Evolutionary conservation across 1,140 invertebrate species (phyloP).

Genomic region (Drosophila arawakana): DNA sequence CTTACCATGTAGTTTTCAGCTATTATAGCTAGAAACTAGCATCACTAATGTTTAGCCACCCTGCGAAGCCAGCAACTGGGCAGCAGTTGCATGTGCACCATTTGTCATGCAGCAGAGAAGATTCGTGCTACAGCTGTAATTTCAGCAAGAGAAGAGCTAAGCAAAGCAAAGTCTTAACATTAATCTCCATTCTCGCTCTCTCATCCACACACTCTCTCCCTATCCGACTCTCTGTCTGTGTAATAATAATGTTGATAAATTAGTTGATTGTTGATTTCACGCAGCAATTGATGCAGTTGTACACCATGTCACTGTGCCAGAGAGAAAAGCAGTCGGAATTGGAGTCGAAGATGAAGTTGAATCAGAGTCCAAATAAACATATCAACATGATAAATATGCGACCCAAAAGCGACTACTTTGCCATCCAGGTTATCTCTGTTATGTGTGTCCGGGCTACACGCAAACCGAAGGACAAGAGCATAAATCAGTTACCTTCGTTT

Average conservation of each 20-base stretch:
- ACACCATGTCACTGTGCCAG: slow-evolving; percentile 66
- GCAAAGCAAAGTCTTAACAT: slow-evolving; percentile 27
- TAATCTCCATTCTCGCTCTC: slow-evolving; percentile 30
- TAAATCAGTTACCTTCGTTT: slow-evolving; percentile 68
- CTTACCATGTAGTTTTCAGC: no score
- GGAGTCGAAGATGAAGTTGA: no score
- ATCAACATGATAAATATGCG: slow-evolving; percentile 77
- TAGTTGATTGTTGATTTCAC: slow-evolving; percentile 68
- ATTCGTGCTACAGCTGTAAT: slow-evolving; percentile 63
- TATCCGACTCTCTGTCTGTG: slow-evolving; percentile 8
- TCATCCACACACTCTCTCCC: slow-evolving; percentile 1
- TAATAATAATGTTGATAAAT: slow-evolving; percentile 73
- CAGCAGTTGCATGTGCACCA: slow-evolving; percentile 67
- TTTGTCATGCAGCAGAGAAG: slow-evolving; percentile 66
- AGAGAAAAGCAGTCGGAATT: not conserved
- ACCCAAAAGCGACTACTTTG: slow-evolving; percentile 47
- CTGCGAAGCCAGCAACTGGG: slow-evolving; percentile 30
- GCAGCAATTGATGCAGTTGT: slow-evolving; percentile 57
- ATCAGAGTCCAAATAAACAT: slow-evolving; percentile 66
- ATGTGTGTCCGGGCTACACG: slow-evolving; percentile 53
- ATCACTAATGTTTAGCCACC: slow-evolving; percentile 25
- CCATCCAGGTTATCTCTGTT: slow-evolving; percentile 28
- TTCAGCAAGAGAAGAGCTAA: slow-evolving; percentile 33
- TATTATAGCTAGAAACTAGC: no score
- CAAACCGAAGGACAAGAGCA: slow-evolving; percentile 75